phyloP scores from a whole-genome alignment of 1,140 invertebrate species.

The Phenacoccus solenopsis region DNA sequence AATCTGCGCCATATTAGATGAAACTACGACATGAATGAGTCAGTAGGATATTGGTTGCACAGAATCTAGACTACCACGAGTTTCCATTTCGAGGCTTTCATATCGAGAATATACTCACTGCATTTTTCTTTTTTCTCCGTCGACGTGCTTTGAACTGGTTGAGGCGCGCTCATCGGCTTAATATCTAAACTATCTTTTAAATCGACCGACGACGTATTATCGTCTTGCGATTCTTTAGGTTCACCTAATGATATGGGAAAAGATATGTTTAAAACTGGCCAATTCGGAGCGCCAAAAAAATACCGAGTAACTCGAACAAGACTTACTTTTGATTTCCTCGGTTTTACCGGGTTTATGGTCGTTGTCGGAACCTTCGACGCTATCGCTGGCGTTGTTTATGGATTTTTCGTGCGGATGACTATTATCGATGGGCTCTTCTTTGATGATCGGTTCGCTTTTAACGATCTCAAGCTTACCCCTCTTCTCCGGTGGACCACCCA shows the following conservation, averaged over 20 bases:
- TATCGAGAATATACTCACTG: slow-evolving; percentile 44
- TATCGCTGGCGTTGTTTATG: background rate
- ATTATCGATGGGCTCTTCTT: background rate
- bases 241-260: background rate
- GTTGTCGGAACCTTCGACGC: background rate
- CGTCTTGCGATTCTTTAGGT: background rate
- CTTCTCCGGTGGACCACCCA: background rate
- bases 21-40: too few relatives aligned
- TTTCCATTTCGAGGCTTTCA: too few relatives aligned
- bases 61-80: too few relatives aligned
- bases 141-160: slow-evolving; percentile 41
- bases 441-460: background rate
- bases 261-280: background rate
- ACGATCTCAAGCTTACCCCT: background rate
- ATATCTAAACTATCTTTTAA: background rate
- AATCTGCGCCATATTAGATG: too few relatives aligned
- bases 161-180: slow-evolving; percentile 26
- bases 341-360: background rate
- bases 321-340: background rate
- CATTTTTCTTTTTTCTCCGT: slow-evolving; percentile 44
- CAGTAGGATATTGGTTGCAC: too few relatives aligned
- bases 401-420: background rate
- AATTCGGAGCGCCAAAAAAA: background rate
- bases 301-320: background rate
- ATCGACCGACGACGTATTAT: background rate